A percentile compares a stretch with the other conserved stretches of the same genome.
These are phyloP conservation scores for Aphelinus certus DNA, from an alignment of 1,140 invertebrate genomes.

Conservation along the genomic window DNA sequence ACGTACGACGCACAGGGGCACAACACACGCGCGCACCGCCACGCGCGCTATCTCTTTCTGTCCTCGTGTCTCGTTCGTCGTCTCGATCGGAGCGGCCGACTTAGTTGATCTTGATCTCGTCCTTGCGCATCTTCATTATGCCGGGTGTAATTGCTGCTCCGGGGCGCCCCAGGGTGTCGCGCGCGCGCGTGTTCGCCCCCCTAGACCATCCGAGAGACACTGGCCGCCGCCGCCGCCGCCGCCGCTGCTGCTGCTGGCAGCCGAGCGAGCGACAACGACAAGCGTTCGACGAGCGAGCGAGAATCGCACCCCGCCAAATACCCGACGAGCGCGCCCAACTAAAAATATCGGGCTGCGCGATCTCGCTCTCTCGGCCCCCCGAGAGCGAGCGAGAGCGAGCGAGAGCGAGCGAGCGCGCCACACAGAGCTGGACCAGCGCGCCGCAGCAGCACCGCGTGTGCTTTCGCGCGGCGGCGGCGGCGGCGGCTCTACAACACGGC, in stretches of 20 bases:
- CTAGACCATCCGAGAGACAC: conserved; percentile 17
- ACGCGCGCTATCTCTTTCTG: background rate
- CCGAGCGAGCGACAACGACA: conserved; percentile 53
- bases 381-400: conserved; percentile 15
- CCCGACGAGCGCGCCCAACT: conserved; percentile 50
- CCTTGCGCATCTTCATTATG: conserved; percentile 33
- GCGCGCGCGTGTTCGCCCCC: background rate
- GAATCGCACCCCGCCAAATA: conserved; percentile 54
- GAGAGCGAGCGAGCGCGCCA: conserved; percentile 20
- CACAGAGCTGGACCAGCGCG: background rate
- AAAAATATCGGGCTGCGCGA: conserved; percentile 58
- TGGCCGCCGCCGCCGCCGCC: conserved; percentile 15
- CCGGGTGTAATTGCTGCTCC: no score
- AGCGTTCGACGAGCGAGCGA: conserved; percentile 4
- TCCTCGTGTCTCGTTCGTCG: background rate
- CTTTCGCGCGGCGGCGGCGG: no score
- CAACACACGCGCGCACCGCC: background rate
- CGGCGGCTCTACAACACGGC: no score
- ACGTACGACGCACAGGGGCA: background rate
- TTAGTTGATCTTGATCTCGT: conserved; percentile 36
- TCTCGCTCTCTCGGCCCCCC: background rate
- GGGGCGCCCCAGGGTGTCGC: background rate
- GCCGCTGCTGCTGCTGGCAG: conserved; percentile 60
- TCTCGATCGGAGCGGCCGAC: background rate
- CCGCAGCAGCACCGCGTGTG: no score